phyloP scores from a whole-genome alignment of 2,113 vertebrate species.

The Tachycineta bicolor region DNA sequence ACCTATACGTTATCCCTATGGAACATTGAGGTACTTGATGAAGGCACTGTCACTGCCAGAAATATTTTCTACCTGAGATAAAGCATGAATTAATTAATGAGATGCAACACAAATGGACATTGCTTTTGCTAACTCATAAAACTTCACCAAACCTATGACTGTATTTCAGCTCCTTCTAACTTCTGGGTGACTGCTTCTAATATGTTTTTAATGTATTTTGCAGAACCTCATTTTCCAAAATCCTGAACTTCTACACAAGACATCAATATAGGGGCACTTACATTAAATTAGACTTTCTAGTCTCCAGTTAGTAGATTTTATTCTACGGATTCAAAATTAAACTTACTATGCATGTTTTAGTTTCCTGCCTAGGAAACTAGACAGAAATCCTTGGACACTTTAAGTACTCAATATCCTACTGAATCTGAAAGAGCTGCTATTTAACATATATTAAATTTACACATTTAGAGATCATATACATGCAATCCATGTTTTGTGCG shows the following conservation, averaged over 20 bases:
- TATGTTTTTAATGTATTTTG: not conserved
- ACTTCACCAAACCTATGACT: not conserved
- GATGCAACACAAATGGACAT: not conserved
- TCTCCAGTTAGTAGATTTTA: not conserved
- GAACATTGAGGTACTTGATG: not conserved
- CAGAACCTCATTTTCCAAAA: not conserved
- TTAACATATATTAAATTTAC: not conserved
- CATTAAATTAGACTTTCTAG: not conserved
- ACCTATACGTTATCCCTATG: not conserved
- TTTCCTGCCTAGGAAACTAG: not conserved
- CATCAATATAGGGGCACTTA: not conserved
- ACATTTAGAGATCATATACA: not conserved
- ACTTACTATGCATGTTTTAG: not conserved
- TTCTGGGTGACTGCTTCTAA: not conserved
- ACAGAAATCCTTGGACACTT: not conserved
- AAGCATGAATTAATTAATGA: not conserved
- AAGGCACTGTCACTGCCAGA: not conserved
- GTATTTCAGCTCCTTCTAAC: not conserved
- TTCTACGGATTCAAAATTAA: not conserved
- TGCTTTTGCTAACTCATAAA: not conserved
- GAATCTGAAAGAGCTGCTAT: not conserved
- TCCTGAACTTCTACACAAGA: not conserved
- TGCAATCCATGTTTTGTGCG: not conserved
- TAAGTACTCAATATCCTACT: not conserved
- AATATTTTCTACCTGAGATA: not conserved